Conservation (phyloP, 2,888 invertebrate genomes). For the Microctonus hyperodae region DNA sequence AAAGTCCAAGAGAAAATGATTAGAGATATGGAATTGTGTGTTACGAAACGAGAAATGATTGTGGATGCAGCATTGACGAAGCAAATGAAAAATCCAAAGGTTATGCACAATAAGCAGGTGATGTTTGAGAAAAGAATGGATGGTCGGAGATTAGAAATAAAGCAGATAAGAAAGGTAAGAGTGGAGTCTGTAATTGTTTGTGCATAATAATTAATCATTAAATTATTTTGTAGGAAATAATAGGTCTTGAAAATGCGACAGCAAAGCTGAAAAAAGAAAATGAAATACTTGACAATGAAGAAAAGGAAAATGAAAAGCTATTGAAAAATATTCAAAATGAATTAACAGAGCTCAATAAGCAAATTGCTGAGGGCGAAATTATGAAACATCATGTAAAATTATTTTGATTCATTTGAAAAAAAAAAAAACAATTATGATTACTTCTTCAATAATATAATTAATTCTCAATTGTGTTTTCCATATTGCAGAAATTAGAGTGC, state of each 20-base stretch:
- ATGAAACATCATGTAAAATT: constrained; percentile 61
- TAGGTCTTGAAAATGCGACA: constrained; percentile 54
- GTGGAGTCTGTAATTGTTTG: constrained; percentile 32
- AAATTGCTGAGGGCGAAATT: constrained; percentile 61
- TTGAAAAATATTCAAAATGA: constrained; percentile 50
- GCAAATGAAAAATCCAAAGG: constrained; percentile 65
- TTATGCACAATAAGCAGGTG: constrained; percentile 64
- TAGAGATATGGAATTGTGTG: constrained; percentile 71
- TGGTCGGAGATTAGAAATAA: constrained; percentile 68
- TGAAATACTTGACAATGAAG: constrained; percentile 47
- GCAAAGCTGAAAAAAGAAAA: constrained; percentile 46
- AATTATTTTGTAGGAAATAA: constrained; percentile 52
- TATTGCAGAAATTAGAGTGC: constrained; percentile 66
- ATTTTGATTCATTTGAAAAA: constrained; percentile 25
- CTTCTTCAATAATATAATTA: background rate
- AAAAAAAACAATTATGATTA: constrained; percentile 6
- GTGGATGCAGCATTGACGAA: constrained; percentile 68
- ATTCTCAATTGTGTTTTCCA: constrained; percentile 1
- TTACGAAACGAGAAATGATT: constrained; percentile 72
- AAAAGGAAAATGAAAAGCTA: constrained; percentile 52
- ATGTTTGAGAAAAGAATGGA: constrained; percentile 68
- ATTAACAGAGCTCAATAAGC: constrained; percentile 54
- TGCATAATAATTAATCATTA: constrained; percentile 17
- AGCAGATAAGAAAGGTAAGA: constrained; percentile 65
- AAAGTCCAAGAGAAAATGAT: constrained; percentile 70